These are phyloP conservation scores for Gopherus evgoodei DNA, from an alignment of 2,113 vertebrate species.

Conservation along the genomic window DNA sequence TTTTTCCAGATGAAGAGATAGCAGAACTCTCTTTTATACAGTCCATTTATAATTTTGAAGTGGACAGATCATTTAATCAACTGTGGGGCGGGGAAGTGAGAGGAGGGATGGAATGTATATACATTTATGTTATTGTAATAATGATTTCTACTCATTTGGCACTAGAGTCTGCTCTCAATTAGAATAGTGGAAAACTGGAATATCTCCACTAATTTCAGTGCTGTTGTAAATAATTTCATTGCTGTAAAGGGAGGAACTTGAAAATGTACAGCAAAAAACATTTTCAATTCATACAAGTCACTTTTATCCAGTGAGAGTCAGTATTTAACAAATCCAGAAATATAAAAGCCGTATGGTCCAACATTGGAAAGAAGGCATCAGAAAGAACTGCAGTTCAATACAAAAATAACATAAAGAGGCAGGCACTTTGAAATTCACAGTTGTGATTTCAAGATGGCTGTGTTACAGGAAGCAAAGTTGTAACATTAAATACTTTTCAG, in stretches of 20 bases:
- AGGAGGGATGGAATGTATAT: neutral
- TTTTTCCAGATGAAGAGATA: neutral
- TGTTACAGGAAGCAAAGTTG: neutral
- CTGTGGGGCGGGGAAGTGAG: neutral
- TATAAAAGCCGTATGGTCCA: neutral
- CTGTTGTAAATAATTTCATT: neutral
- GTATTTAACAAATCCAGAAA: neutral
- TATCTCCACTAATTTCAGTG: neutral
- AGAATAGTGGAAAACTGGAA: neutral
- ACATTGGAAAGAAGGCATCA: neutral
- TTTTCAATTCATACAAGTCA: neutral
- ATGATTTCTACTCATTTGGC: neutral
- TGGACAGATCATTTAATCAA: neutral
- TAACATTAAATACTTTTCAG: neutral
- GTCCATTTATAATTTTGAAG: neutral
- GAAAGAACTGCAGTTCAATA: neutral
- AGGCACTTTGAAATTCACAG: neutral
- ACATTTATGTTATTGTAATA: neutral
- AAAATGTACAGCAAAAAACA: neutral
- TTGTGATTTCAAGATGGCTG: neutral
- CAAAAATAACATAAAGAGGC: neutral
- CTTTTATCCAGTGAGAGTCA: neutral
- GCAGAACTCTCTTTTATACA: neutral
- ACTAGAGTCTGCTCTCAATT: neutral
- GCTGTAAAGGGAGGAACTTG: neutral